Conservation (phyloP, 2,113 vertebrate species). For the Pedionomus torquatus region DNA sequence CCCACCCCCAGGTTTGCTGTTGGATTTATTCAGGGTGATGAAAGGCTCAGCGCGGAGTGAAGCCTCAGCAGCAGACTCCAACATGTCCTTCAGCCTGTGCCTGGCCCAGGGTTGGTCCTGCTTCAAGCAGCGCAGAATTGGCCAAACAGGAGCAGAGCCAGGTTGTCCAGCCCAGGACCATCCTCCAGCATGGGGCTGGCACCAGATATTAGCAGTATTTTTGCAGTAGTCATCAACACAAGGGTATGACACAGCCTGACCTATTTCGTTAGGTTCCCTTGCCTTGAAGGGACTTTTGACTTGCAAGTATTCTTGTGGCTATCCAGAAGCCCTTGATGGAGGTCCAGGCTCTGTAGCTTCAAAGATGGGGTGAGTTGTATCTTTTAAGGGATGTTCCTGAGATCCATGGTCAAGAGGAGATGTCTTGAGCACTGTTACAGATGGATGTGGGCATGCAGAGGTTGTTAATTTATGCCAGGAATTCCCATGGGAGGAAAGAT, state of each 20-base stretch:
- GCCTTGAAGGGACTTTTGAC: neutral
- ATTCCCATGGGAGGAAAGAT: neutral
- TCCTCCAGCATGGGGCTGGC: neutral
- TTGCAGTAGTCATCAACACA: neutral
- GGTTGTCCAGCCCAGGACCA: neutral
- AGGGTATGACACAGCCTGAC: neutral
- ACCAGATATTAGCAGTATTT: neutral
- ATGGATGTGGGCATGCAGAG: neutral
- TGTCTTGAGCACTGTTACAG: neutral
- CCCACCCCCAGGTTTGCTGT: constrained; percentile 36
- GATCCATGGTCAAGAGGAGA: neutral
- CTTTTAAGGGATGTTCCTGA: neutral
- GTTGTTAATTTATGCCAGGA: neutral
- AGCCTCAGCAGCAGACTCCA: neutral
- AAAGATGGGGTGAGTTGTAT: neutral
- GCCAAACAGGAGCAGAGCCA: neutral
- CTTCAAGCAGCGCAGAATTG: neutral
- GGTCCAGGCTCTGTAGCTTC: neutral
- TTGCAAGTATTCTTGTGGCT: neutral
- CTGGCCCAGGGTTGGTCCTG: neutral
- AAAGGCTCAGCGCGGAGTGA: neutral
- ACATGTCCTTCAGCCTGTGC: neutral
- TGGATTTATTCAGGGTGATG: constrained; percentile 30
- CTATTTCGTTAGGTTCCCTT: neutral
- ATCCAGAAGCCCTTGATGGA: neutral